Percentiles rank a stretch among this genome's conserved stretches.
Evolutionary conservation across 2,797 vertebrate species (phyloP).

Genomic region (Spinibarbus caldwelli): DNA sequence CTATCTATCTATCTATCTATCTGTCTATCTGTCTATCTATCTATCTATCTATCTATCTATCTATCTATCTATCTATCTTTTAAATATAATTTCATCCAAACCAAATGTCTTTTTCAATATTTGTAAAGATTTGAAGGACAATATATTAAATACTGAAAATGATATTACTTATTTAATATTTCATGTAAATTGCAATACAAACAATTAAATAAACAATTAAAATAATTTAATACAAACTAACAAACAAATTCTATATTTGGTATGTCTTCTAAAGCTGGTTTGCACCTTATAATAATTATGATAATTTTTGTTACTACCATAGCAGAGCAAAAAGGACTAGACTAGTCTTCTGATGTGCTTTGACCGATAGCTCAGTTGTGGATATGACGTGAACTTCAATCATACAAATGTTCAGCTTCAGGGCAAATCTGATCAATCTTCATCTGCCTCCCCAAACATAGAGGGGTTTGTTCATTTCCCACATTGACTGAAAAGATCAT

Average conservation of each 20-base stretch:
- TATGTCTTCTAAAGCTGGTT: not conserved
- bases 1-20: no score
- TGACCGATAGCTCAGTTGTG: conserved; percentile 1
- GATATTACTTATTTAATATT: not conserved
- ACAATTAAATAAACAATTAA: not conserved
- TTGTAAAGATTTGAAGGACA: not conserved
- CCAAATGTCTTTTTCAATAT: not conserved
- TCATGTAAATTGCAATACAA: not conserved
- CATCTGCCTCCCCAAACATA: conserved; percentile 25
- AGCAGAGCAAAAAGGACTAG: not conserved
- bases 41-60: no score
- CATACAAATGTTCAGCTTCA: conserved; percentile 33
- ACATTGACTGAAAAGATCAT: conserved; percentile 14
- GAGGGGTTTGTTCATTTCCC: conserved; percentile 30
- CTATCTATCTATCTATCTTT: no score
- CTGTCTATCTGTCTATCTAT: no score
- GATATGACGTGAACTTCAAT: conserved; percentile 13
- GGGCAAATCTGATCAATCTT: conserved; percentile 38
- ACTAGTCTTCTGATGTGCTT: not conserved
- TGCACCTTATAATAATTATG: not conserved
- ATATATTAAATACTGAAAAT: not conserved
- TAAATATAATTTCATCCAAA: no score
- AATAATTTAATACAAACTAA: not conserved
- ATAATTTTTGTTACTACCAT: not conserved
- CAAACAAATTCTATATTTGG: not conserved